Conservation (phyloP, 2,888 invertebrate genomes). For the Drosophila austrosaltans region DNA sequence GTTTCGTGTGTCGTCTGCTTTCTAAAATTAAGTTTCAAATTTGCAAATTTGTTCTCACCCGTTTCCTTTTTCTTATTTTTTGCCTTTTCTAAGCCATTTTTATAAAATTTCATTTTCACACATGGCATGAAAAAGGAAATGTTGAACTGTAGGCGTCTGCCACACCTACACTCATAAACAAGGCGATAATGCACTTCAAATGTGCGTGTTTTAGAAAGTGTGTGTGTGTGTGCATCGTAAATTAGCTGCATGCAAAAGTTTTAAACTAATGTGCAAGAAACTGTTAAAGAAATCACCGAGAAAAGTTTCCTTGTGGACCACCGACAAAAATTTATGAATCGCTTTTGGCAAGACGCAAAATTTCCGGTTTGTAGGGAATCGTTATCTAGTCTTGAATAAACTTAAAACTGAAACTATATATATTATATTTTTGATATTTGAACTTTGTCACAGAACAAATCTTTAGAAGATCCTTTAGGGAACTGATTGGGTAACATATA, state of each 20-base stretch:
- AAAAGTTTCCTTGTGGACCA: not conserved
- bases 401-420: no score
- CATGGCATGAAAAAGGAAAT: conserved; percentile 25
- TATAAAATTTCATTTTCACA: conserved; percentile 54
- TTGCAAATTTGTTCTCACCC: conserved; percentile 37
- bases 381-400: no score
- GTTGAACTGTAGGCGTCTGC: conserved; percentile 30
- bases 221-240: conserved; percentile 39
- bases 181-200: conserved; percentile 48
- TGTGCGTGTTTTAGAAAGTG: conserved; percentile 3
- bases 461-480: no score
- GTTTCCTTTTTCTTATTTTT: no score
- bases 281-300: conserved; percentile 42
- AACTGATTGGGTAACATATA: no score
- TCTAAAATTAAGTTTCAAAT: conserved; percentile 19
- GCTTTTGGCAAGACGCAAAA: not conserved
- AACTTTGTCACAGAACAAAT: no score
- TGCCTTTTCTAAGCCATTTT: conserved; percentile 32
- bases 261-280: conserved; percentile 54
- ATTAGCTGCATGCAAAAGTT: conserved; percentile 58
- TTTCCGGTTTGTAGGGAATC: not conserved
- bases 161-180: not conserved
- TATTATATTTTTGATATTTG: no score
- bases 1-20: not conserved
- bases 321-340: conserved; percentile 28